These are phyloP conservation scores for Monopterus albus DNA, from an alignment of 2,113 vertebrate genomes.

Conservation along the genomic window DNA sequence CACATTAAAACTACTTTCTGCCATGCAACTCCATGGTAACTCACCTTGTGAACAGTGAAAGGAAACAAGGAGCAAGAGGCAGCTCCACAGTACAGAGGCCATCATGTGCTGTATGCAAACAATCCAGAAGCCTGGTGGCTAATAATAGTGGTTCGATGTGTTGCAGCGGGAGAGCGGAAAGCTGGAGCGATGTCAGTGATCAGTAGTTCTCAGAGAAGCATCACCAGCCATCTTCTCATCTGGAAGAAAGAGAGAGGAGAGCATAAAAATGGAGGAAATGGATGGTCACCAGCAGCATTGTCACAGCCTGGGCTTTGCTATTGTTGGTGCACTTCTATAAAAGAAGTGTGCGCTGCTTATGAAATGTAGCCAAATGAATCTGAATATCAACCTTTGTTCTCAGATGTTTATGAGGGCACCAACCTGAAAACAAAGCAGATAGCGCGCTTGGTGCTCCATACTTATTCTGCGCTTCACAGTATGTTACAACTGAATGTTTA, in stretches of 20 bases:
- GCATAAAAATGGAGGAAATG: slow-evolving; percentile 23
- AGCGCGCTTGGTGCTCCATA: slow-evolving; percentile 11
- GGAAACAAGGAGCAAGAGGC: slow-evolving; percentile 74
- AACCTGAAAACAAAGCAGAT: slow-evolving; percentile 31
- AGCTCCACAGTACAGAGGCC: slow-evolving; percentile 76
- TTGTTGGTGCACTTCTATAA: neutral
- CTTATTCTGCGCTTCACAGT: slow-evolving; percentile 28
- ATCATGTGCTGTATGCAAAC: slow-evolving; percentile 67
- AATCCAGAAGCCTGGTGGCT: slow-evolving; percentile 55
- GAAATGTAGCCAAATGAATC: slow-evolving; percentile 4
- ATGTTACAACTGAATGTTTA: slow-evolving; percentile 68
- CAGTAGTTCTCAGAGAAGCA: slow-evolving; percentile 60
- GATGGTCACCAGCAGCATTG: neutral
- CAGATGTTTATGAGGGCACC: slow-evolving; percentile 22
- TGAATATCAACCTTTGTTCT: slow-evolving; percentile 12
- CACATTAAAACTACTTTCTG: slow-evolving; percentile 36
- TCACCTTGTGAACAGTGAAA: slow-evolving; percentile 79
- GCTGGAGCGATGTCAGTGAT: slow-evolving; percentile 69
- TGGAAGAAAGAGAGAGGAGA: slow-evolving; percentile 43
- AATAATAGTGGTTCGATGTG: slow-evolving; percentile 37
- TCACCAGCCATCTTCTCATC: slow-evolving; percentile 77
- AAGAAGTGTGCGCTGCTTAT: neutral
- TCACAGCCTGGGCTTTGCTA: too few relatives aligned
- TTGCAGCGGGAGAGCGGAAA: slow-evolving; percentile 32
- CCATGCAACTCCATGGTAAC: slow-evolving; percentile 53